Evolutionary conservation across 92 coral and sea anemone species (phyloP).

Genomic region (Meandrina meandrites): DNA sequence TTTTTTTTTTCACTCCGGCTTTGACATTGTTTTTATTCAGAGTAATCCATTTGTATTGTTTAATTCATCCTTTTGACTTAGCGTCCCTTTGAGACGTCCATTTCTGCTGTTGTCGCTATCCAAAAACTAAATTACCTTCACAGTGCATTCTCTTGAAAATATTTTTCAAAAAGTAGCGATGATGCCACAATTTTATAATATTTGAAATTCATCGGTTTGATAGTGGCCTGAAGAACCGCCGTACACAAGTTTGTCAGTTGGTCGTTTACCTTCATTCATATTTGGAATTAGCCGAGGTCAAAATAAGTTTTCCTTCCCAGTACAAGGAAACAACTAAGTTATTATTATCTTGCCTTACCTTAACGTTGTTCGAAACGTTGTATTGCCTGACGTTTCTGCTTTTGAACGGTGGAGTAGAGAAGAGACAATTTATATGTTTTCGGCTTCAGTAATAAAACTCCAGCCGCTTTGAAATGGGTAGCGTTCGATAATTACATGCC

Average conservation of each 20-base stretch:
- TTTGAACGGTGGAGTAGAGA: not conserved
- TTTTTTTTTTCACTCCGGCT: not conserved
- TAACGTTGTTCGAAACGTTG: not conserved
- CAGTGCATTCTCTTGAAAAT: not conserved
- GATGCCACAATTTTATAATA: not conserved
- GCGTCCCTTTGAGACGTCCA: not conserved
- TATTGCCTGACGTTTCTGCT: not conserved
- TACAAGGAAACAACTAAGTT: not conserved
- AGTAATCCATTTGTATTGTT: not conserved
- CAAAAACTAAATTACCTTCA: not conserved
- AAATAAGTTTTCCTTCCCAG: not conserved
- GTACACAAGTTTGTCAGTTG: not conserved
- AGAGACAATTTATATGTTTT: slow-evolving; percentile 9
- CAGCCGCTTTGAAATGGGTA: slow-evolving; percentile 7
- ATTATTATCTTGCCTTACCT: not conserved
- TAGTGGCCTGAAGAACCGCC: not conserved
- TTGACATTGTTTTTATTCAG: not conserved
- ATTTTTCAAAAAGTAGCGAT: not conserved
- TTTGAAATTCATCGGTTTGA: not conserved
- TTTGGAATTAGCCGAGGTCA: not conserved
- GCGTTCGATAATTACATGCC: not conserved
- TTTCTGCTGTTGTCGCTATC: not conserved
- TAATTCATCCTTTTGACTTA: not conserved
- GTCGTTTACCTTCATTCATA: not conserved
- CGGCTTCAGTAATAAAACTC: not conserved